phyloP scores from a whole-genome alignment of 2,113 vertebrate genomes.

The Bufo bufo region DNA sequence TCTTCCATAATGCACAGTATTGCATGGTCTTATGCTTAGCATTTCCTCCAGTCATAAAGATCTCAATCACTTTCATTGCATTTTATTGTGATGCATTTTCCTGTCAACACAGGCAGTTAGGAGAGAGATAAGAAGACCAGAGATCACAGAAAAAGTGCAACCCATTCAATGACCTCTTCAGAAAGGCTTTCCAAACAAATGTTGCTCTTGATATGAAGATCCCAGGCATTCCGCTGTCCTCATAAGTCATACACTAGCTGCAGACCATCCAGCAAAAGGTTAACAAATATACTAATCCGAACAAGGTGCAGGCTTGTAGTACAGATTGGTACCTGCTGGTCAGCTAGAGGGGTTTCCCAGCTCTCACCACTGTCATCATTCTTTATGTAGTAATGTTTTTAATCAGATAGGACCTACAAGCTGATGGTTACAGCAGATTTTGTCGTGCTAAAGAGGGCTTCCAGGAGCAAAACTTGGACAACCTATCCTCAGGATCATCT shows the following conservation, averaged over 20 bases:
- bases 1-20: neutral
- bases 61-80: conserved; percentile 19
- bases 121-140: conserved; percentile 1
- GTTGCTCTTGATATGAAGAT: neutral
- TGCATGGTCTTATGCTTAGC: neutral
- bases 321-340: neutral
- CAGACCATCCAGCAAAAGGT: conserved; percentile 21
- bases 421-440: neutral
- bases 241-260: conserved; percentile 4
- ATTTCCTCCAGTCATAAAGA: conserved; percentile 14
- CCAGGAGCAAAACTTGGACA: too few species aligned
- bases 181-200: conserved; percentile 16
- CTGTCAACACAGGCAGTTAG: conserved; percentile 35
- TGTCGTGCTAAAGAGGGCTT: neutral
- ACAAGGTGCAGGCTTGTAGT: neutral
- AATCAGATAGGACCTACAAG: neutral
- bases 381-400: neutral
- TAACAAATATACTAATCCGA: conserved; percentile 21
- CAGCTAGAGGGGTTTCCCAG: neutral
- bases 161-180: conserved; percentile 14
- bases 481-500: too few species aligned
- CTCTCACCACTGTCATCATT: neutral
- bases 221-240: neutral
- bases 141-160: conserved; percentile 25
- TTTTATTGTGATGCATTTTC: conserved; percentile 21